These are phyloP conservation scores for Phylloscopus collybita DNA, from an alignment of 2,797 vertebrate genomes.

Conservation along the genomic window DNA sequence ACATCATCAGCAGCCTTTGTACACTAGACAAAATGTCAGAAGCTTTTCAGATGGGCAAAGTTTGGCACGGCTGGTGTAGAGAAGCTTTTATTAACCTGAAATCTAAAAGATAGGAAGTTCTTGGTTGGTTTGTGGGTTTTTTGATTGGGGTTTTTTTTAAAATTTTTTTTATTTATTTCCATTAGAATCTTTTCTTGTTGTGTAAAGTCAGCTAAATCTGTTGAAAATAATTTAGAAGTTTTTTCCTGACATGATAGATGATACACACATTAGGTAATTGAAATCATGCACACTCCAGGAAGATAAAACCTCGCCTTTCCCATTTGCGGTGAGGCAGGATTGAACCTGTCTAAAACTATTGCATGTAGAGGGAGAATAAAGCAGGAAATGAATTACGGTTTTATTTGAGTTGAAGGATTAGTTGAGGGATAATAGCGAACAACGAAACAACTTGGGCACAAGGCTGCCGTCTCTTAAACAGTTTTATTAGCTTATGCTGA, in stretches of 20 bases:
- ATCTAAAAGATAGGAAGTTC: not conserved
- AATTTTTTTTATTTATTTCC: not conserved
- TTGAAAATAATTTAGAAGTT: not conserved
- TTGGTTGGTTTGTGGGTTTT: not conserved
- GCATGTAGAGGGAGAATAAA: conserved; percentile 1
- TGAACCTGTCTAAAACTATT: conserved; percentile 58
- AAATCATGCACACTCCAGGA: not conserved
- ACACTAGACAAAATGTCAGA: not conserved
- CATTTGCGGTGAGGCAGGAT: conserved; percentile 22
- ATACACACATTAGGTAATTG: conserved; percentile 25
- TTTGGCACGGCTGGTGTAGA: not conserved
- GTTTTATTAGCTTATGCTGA: conserved; percentile 59
- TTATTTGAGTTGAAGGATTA: conserved; percentile 63
- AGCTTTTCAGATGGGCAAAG: not conserved
- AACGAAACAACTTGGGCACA: not conserved
- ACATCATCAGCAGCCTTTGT: not conserved
- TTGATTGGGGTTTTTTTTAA: too few species aligned
- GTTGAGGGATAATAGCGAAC: conserved; percentile 17
- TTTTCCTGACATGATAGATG: not conserved
- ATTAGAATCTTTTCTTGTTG: not conserved
- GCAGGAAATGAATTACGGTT: conserved; percentile 44
- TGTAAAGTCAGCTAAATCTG: conserved; percentile 7
- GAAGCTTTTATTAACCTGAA: not conserved
- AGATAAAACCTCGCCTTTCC: conserved; percentile 2
- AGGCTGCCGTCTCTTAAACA: not conserved